Percentiles rank a stretch among this genome's conserved stretches.
Conservation (phyloP, 2,888 invertebrate genomes). For the Oithona nana region DNA sequence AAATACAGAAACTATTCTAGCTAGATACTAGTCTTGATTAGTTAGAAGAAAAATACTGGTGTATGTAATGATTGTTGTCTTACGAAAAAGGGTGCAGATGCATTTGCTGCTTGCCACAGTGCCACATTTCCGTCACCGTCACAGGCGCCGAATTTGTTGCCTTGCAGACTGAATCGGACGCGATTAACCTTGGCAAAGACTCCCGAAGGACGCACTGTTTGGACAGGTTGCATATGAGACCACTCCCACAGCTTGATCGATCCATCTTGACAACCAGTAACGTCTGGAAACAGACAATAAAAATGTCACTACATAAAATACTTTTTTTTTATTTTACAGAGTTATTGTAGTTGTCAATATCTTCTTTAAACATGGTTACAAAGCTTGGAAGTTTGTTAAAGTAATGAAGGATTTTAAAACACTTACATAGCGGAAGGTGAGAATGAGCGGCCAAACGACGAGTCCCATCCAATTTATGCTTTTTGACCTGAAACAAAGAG, state of each 20-base stretch:
- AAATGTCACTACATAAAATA: no score
- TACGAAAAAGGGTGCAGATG: conserved; percentile 66
- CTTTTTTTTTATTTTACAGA: no score
- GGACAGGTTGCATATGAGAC: conserved; percentile 74
- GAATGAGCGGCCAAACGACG: conserved; percentile 92
- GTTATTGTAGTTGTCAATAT: conserved; percentile 10
- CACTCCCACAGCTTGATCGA: conserved; percentile 95
- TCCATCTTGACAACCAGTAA: conserved; percentile 88
- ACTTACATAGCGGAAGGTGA: conserved; percentile 82
- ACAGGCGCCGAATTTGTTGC: conserved; percentile 94
- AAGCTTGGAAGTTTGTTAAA: conserved; percentile 9
- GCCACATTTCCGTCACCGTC: conserved; percentile 93
- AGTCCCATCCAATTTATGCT: conserved; percentile 83
- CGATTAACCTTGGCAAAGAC: conserved; percentile 48
- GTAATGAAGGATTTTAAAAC: conserved; percentile 1
- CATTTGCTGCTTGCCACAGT: conserved; percentile 66
- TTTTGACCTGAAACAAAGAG: conserved; percentile 68
- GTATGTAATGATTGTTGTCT: conserved; percentile 33
- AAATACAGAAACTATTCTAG: conserved; percentile 18
- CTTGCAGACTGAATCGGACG: conserved; percentile 72
- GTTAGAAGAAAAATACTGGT: conserved; percentile 6
- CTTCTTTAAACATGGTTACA: not conserved
- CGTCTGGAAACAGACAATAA: conserved; percentile 35
- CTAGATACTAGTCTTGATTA: conserved; percentile 10
- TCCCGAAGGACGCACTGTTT: conserved; percentile 11